Conservation (phyloP, 1,140 invertebrate genomes). For the Steinernema feltiae region DNA sequence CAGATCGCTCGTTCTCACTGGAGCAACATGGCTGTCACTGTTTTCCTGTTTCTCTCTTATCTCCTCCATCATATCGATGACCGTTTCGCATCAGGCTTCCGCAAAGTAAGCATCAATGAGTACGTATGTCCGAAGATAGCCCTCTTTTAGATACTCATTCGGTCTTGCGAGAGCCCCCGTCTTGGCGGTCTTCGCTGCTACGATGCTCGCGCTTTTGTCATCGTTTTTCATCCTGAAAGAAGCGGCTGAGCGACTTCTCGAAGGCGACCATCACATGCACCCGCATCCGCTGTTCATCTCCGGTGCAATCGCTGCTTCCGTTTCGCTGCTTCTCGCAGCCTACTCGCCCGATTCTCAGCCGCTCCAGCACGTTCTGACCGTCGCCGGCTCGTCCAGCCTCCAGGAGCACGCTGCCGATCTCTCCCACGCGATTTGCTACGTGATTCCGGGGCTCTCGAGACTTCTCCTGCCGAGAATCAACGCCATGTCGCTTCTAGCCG, state of each 20-base stretch:
- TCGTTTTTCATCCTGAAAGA: conserved; percentile 56
- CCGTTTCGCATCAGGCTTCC: conserved; percentile 32
- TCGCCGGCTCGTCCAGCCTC: conserved; percentile 39
- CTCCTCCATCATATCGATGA: conserved; percentile 48
- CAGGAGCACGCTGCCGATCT: conserved; percentile 56
- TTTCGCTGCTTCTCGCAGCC: conserved; percentile 48
- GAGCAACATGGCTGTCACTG: conserved; percentile 48
- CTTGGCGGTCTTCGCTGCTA: conserved; percentile 54
- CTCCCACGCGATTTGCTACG: conserved; percentile 48
- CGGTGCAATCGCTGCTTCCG: conserved; percentile 28
- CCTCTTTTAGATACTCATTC: conserved; percentile 45
- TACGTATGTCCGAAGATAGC: not conserved
- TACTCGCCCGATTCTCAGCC: conserved; percentile 50
- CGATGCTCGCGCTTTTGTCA: conserved; percentile 54
- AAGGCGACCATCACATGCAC: conserved; percentile 53
- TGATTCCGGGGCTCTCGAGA: conserved; percentile 54
- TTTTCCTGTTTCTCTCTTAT: conserved; percentile 51
- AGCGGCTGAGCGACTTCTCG: conserved; percentile 49
- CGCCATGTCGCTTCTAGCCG: conserved; percentile 44
- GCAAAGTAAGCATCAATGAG: conserved; percentile 18
- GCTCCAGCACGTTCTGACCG: conserved; percentile 51
- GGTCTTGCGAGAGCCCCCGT: conserved; percentile 51
- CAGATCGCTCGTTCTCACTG: conserved; percentile 45
- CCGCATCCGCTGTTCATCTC: conserved; percentile 44
- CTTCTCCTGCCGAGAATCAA: conserved; percentile 53